Percentiles rank a stretch among this genome's conserved stretches.
These are phyloP conservation scores for Ornithorhynchus anatinus DNA, from an alignment of 2,113 vertebrate species.

Conservation along the genomic window DNA sequence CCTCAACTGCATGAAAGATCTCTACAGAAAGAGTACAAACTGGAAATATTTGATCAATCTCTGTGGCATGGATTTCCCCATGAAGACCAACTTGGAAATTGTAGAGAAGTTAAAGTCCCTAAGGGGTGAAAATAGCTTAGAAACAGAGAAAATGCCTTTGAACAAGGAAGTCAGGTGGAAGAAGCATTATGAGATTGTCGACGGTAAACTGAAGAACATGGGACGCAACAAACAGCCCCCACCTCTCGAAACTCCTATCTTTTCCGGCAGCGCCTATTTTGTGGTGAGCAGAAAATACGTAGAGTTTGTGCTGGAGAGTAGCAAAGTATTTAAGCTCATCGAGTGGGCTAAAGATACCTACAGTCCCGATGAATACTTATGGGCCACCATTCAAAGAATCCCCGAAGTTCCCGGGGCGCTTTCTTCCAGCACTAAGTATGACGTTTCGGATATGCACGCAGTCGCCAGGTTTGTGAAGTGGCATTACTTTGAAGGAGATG, in stretches of 20 bases:
- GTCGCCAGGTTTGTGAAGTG: conserved; percentile 87
- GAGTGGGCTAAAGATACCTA: conserved; percentile 88
- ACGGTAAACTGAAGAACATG: conserved; percentile 69
- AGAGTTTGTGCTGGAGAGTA: conserved; percentile 71
- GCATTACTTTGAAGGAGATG: conserved; percentile 77
- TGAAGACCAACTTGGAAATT: conserved; percentile 92
- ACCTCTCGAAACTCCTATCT: conserved; percentile 77
- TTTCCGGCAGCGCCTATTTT: conserved; percentile 89
- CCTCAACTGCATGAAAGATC: conserved; percentile 92
- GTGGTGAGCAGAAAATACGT: conserved; percentile 79
- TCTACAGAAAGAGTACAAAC: conserved; percentile 63
- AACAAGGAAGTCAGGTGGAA: conserved; percentile 77
- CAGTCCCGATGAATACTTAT: conserved; percentile 88
- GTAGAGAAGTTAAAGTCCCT: conserved; percentile 77
- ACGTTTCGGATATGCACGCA: conserved; percentile 81
- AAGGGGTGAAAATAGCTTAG: conserved; percentile 83
- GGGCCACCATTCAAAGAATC: conserved; percentile 90
- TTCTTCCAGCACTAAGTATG: conserved; percentile 75
- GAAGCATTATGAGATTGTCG: conserved; percentile 64
- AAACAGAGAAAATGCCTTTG: conserved; percentile 78
- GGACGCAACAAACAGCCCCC: conserved; percentile 69
- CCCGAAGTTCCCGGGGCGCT: conserved; percentile 78
- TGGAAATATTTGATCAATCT: conserved; percentile 94
- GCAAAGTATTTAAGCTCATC: conserved; percentile 70
- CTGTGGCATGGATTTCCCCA: conserved; percentile 91